Base-by-base conservation (phyloP, 2,113 vertebrate genomes). In the Coracopsis vasa region DNA sequence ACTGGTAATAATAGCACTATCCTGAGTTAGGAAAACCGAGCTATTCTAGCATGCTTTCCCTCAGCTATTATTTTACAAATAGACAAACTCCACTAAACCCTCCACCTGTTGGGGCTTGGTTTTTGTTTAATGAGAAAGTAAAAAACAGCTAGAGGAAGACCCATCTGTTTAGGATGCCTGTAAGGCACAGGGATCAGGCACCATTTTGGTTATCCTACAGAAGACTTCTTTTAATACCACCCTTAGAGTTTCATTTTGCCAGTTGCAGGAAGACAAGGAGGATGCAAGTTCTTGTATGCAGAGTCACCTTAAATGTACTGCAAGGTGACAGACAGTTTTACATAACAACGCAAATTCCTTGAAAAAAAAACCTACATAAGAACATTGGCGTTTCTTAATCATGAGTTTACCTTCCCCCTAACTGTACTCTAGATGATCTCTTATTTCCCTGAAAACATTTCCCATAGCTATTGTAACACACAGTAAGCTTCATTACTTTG, bases 241-340 rank as follows among this genome's bases (percentile, higher is more conserved):
- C 1, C 18, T 61, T 56, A 65, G 15, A 85, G n/a, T 5, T 85
- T n/a, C 10, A 61, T 80, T 88, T 85, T 41, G 21, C 35, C 29
- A 79, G 29, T 6, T 80, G 48, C 24, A 83, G 21, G 31, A 18
- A 80, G 33, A 62, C 11, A 2, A 87, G 28, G 86, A 83, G 6
- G 20, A 53, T 45, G 0, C 4, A 71, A 33, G 16, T 16, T 88
- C 62, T 67, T 48, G 17, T 13, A 61, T 0, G 0, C 0, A 64
- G 13, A 39, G 17, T 53, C 28, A 83, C 53, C 41, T 80, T 58
- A 73, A 80, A 58, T 4, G 15, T 62, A 77, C 16, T 73, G 23
- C 33, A 69, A 61, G 80, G 19, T 35, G 13, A 13, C 60, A 44
- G 12, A 39, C 37, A 90, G 75, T 82, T 87, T 67, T 61, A 86